Evolutionary conservation across 2,113 vertebrate species (phyloP).

Genomic region (Numenius arquata): DNA sequence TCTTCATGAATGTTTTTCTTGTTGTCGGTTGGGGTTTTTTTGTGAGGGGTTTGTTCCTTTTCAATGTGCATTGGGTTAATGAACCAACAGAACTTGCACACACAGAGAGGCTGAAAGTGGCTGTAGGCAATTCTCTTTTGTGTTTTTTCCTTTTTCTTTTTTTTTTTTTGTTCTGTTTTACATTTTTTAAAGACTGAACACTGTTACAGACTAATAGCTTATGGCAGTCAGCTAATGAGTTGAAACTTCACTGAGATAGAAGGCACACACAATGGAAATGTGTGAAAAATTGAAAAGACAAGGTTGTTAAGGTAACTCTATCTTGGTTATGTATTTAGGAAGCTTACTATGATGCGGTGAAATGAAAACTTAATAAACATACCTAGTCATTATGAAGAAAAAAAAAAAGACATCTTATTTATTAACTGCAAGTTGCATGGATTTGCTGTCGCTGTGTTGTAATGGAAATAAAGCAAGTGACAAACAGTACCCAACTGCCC

Average conservation of each 20-base stretch:
- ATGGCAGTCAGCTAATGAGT: constrained; percentile 59
- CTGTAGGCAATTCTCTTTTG: background rate
- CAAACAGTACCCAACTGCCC: constrained; percentile 13
- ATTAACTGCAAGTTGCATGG: background rate
- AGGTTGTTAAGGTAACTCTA: constrained; percentile 52
- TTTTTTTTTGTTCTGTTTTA: background rate
- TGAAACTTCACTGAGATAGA: constrained; percentile 30
- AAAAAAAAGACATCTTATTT: background rate
- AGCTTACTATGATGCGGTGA: constrained; percentile 32
- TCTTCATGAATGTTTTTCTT: background rate
- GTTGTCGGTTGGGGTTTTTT: background rate
- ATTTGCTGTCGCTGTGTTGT: background rate
- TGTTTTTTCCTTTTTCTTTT: too few relatives aligned
- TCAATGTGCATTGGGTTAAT: background rate
- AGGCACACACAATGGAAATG: constrained; percentile 24
- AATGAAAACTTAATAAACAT: constrained; percentile 52
- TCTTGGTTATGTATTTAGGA: constrained; percentile 26
- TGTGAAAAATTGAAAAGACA: constrained; percentile 65
- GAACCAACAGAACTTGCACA: background rate
- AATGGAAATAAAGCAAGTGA: constrained; percentile 37
- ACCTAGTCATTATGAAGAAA: background rate
- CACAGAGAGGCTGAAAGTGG: background rate
- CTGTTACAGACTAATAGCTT: constrained; percentile 48
- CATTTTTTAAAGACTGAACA: background rate
- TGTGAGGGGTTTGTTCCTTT: background rate